These are phyloP conservation scores for Therioaphis trifolii DNA, from an alignment of 2,888 invertebrate genomes.

Conservation along the genomic window DNA sequence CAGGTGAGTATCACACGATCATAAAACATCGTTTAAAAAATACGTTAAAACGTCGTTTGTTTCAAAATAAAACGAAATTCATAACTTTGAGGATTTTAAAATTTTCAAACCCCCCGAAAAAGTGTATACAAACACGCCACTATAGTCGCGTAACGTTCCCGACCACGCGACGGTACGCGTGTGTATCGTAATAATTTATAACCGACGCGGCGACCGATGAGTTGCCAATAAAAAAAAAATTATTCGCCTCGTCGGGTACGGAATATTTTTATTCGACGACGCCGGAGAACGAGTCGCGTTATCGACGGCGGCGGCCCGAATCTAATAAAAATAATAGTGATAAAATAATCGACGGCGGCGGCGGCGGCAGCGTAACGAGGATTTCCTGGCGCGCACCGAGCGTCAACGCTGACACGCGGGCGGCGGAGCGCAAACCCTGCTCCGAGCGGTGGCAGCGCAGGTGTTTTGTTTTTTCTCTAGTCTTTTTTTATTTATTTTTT, in stretches of 20 bases:
- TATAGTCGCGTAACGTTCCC: no score
- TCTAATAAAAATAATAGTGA: conserved; percentile 15
- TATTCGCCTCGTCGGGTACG: no score
- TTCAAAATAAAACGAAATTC: no score
- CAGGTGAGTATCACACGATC: no score
- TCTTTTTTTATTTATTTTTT: background rate
- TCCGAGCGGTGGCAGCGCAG: background rate
- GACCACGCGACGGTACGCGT: no score
- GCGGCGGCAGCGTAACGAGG: conserved; percentile 42
- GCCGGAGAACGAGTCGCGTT: background rate
- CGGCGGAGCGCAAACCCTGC: conserved; percentile 41
- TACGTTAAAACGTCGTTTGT: no score
- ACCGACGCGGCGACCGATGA: background rate
- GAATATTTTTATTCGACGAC: background rate
- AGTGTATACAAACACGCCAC: no score
- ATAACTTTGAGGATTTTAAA: no score
- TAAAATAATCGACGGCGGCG: background rate
- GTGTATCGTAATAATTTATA: no score
- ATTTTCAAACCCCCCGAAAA: no score
- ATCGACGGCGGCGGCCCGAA: background rate
- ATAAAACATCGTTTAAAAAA: no score
- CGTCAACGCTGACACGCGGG: conserved; percentile 25
- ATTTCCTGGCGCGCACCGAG: conserved; percentile 40
- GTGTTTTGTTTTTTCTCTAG: conserved; percentile 5
- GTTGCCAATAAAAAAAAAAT: no score